A percentile compares a stretch with the other conserved stretches of the same genome.
Evolutionary conservation across 2,888 invertebrate species (phyloP).

Genomic region (Tetragonisca angustula): DNA sequence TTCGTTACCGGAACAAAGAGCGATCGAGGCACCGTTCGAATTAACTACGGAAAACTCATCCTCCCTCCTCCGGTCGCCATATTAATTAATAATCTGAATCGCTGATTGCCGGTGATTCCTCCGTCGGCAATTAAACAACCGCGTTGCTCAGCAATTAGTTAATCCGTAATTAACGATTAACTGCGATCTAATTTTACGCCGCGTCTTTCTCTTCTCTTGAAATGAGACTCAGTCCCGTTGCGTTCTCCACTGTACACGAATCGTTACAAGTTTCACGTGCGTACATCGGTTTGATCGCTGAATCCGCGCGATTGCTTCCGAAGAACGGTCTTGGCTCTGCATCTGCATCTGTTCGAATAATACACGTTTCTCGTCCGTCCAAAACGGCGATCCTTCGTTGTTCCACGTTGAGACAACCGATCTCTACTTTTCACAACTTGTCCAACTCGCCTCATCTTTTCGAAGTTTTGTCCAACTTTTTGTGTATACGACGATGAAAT

Average conservation of each 20-base stretch:
- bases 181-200: not conserved
- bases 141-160: not conserved
- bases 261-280: not conserved
- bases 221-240: slow-evolving; percentile 1
- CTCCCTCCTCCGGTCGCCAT: not conserved
- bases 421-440: not conserved
- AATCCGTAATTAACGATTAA: slow-evolving; percentile 10
- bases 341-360: not conserved
- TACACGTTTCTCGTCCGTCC: not conserved
- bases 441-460: not conserved
- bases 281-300: not conserved
- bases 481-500: too few relatives aligned
- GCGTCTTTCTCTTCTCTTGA: not conserved
- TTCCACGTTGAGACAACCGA: not conserved
- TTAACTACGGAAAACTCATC: not conserved
- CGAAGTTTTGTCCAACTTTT: too few relatives aligned
- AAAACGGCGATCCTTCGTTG: not conserved
- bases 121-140: not conserved
- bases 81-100: slow-evolving; percentile 10
- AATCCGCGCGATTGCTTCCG: slow-evolving; percentile 38
- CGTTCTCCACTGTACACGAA: slow-evolving; percentile 5
- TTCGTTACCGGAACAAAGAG: not conserved
- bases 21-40: not conserved
- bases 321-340: slow-evolving; percentile 16
- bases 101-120: not conserved